Base-by-base conservation (phyloP, 2,888 invertebrate genomes). In the Apeira syringaria region DNA sequence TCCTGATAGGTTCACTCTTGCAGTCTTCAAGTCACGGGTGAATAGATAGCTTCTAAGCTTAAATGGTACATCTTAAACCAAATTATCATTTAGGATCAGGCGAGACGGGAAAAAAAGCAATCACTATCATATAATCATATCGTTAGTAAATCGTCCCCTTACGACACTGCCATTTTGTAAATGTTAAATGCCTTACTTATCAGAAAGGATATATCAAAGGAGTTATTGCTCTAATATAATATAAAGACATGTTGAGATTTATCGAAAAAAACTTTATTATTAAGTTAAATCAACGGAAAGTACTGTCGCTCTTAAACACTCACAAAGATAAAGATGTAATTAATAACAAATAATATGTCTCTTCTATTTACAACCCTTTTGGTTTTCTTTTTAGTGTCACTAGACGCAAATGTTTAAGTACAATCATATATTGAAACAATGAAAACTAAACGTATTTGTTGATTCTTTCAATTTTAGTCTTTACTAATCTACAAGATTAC, bases 261-360 rank as follows among this genome's bases (percentile, higher is more conserved):
- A 80, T 78, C 77, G 74, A 75, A 74, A 78, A 44, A 82, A 81
- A 76, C 71, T 86, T 87, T 86, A 83, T 83, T 81, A 75, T 72
- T 75, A 73, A 76, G 78, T 77, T 74, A 80, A 56, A 75, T 59
- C 76, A 85, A 85, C 79, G 69, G 73, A 83, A 82, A 75, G 64
- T 69, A 66, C 73, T 54, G 65, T 72, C 64, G 68, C 18, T 69
- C 62, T 80, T 75, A 82, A 84, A 15, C 3, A 15, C 15, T 15
- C 15, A 15, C 15, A 79, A 76, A 78, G 82, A 78, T 82, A 81
- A 81, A 79, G 74, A 74, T 75, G 78, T 69, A 79, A 74, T 75
- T 70, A 52, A 74, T 80, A 85, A 87, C 81, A 84, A 84, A 85
- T 78, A 79, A 79, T 75, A 71, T 63, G 64, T 56, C 62, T 68